Evolutionary conservation across 2,797 vertebrate genomes (phyloP), one percentile per base, ranked within the genome.

Genomic region (Microcaecilia unicolor): DNA sequence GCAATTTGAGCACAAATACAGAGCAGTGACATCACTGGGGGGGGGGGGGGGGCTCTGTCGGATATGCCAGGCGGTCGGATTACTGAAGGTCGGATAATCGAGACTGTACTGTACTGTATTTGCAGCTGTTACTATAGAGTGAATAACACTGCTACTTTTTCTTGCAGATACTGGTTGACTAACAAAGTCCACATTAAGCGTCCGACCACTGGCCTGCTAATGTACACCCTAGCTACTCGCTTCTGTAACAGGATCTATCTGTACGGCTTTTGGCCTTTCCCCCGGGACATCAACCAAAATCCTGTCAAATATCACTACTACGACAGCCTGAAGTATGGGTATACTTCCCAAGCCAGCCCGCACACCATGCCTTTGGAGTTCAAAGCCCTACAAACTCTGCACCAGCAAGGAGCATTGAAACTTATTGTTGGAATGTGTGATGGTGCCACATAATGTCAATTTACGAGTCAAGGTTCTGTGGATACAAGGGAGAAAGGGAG

Each of bases 351-450:
- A 56, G 78, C 90, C 34, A 91, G 92, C 51, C 95, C 95, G 1
- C 95, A 98, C 71, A 88, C 92, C 57, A 97, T 98, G 94, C 94
- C 94, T 15, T 58, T 97, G 80, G 95, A 98, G 78, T 98, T 97
- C 73, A 84, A 89, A 76, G 93, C 94, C 42, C 79, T 98, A 63
- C 92, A 86, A 64, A 61, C 61, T 4, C 76, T 98, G 54, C 92
- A 98, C 42, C 85, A 84, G 54, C 88, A 90, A 65, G 94, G 94
- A 62, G 94, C 93, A 37, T 83, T 98, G 45, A 88, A 79, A 80
- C 88, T 98, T 63, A 93, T 91, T 56, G 90, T 90, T 1, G 89
- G 87, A 25, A 64, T 74, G 34, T 98, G 94, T 1, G 74, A 78
- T 0, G 71, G 71, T 31, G 67, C 79, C 48, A 85, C 81, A 74